Conservation (phyloP, 1,140 invertebrate genomes). For the Ylistrum balloti region DNA sequence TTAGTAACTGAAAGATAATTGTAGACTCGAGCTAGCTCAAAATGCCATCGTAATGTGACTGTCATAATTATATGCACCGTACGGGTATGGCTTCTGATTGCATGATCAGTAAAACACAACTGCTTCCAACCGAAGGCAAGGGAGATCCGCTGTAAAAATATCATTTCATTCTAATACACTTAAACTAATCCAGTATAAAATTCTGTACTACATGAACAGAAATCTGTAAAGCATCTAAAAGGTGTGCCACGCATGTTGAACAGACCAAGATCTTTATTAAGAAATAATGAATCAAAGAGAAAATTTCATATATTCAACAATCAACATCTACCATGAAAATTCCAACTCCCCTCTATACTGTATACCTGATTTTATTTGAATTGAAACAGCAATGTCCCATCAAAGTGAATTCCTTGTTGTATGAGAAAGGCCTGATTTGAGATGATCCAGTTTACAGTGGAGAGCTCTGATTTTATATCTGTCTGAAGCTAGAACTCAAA, state of each 20-base stretch:
- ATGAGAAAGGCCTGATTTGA: not conserved
- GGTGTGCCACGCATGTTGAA: not conserved
- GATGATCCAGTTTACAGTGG: not conserved
- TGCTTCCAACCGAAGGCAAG: not conserved
- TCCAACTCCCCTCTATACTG: not conserved
- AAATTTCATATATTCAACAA: not conserved
- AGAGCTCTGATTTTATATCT: not conserved
- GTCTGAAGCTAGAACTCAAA: not conserved
- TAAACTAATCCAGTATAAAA: not conserved
- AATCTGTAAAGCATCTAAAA: not conserved
- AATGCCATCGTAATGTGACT: constrained; percentile 19
- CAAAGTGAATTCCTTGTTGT: not conserved
- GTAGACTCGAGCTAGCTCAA: not conserved
- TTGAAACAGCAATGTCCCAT: not conserved
- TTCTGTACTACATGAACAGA: not conserved
- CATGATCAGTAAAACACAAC: not conserved
- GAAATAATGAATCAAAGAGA: constrained; percentile 23
- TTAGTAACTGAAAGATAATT: not conserved
- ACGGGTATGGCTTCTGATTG: not conserved
- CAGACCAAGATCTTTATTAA: not conserved
- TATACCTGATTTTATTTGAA: constrained; percentile 12
- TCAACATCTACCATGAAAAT: not conserved
- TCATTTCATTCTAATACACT: constrained; percentile 9
- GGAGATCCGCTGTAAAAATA: not conserved
- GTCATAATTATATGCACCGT: not conserved